phyloP scores from a whole-genome alignment of 1,140 invertebrate genomes.

The Heliconius himera region DNA sequence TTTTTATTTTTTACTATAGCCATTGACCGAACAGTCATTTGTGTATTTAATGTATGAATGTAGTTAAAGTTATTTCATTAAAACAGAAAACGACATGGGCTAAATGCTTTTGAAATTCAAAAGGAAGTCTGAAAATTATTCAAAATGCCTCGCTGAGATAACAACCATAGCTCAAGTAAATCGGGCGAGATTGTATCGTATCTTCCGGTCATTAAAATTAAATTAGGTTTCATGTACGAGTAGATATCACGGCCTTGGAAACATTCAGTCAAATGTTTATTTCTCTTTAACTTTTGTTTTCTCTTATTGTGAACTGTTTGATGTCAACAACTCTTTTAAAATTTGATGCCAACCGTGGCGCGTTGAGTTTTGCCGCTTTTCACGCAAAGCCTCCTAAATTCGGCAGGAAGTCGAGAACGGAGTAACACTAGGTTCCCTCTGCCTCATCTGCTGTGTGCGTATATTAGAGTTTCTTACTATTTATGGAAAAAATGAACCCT shows the following conservation, averaged over 20 bases:
- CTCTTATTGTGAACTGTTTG: neutral
- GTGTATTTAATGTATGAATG: neutral
- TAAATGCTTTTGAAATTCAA: constrained; percentile 16
- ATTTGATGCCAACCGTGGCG: too few species aligned
- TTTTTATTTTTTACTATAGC: too few species aligned
- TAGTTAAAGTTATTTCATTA: neutral
- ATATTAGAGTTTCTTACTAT: too few species aligned
- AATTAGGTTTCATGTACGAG: constrained; percentile 22
- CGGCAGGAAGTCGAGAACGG: too few species aligned
- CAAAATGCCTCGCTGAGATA: constrained; percentile 10
- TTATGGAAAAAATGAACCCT: too few species aligned
- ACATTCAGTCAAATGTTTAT: neutral
- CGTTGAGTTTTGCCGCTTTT: too few species aligned
- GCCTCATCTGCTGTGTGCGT: too few species aligned
- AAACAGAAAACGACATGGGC: neutral
- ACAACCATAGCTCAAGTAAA: constrained; percentile 15
- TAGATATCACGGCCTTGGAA: neutral
- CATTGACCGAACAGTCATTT: too few species aligned
- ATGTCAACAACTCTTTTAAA: neutral
- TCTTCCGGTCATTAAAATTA: constrained; percentile 26
- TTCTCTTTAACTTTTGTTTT: neutral
- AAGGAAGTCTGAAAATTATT: constrained; percentile 15
- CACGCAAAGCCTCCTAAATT: too few species aligned
- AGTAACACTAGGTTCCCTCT: too few species aligned
- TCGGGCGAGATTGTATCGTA: constrained; percentile 20